A percentile compares a stretch with the other conserved stretches of the same genome.
Evolutionary conservation across 2,888 invertebrate genomes (phyloP).

Genomic region (Patella ulyssiponensis): DNA sequence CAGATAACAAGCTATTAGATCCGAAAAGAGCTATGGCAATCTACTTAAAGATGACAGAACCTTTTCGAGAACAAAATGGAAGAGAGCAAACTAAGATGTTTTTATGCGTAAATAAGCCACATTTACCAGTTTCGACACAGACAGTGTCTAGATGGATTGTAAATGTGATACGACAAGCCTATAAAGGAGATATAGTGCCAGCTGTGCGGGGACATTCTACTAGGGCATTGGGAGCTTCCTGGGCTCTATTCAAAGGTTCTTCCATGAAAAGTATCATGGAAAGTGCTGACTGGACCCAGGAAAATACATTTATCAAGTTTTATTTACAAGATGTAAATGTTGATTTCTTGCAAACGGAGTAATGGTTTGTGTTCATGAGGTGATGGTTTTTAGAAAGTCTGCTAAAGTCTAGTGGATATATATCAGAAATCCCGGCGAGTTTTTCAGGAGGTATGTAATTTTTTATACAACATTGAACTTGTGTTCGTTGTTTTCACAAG

Average conservation of each 20-base stretch:
- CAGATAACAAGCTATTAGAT: not conserved
- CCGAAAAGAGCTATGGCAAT: not conserved
- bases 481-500: no score
- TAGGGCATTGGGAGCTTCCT: constrained; percentile 24
- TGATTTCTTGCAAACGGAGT: not conserved
- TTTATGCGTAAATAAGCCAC: constrained; percentile 7
- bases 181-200: not conserved
- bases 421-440: no score
- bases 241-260: constrained; percentile 17
- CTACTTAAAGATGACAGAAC: not conserved
- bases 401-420: no score
- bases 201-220: constrained; percentile 18
- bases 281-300: not conserved
- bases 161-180: constrained; percentile 9
- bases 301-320: not conserved
- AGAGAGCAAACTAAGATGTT: not conserved
- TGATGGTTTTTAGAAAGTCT: no score
- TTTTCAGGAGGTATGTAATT: no score
- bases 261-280: not conserved
- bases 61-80: not conserved
- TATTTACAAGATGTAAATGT: constrained; percentile 7
- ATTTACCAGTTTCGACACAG: constrained; percentile 5
- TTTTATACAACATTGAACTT: no score
- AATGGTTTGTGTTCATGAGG: no score
- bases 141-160: constrained; percentile 15